phyloP scores from a whole-genome alignment of 2,888 invertebrate genomes.

The Caprella mutica region DNA sequence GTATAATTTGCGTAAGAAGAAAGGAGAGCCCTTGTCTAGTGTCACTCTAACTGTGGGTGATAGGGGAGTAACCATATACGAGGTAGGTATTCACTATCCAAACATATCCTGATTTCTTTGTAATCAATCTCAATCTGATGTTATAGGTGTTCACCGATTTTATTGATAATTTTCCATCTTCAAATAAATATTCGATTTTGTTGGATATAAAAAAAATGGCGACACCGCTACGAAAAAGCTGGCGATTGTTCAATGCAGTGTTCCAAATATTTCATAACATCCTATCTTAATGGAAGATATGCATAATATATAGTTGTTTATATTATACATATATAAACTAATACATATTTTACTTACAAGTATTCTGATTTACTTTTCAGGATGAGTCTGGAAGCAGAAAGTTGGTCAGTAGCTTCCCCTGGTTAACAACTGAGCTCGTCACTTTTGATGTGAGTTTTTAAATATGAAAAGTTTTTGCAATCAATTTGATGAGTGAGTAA shows the following conservation, averaged over 20 bases:
- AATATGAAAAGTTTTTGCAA: no score
- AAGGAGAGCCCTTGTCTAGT: slow-evolving; percentile 48
- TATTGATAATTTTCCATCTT: no score
- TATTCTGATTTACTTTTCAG: neutral
- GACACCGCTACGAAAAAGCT: no score
- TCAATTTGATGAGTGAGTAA: neutral
- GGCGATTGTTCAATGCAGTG: no score
- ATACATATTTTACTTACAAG: neutral
- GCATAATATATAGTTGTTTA: no score
- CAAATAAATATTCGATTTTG: no score
- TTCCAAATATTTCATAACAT: no score
- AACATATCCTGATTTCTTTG: no score
- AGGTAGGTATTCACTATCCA: slow-evolving; percentile 40
- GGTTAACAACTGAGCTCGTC: slow-evolving; percentile 90
- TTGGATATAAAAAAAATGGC: no score
- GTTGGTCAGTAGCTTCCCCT: slow-evolving; percentile 63
- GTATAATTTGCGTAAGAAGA: slow-evolving; percentile 52
- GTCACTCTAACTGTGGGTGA: slow-evolving; percentile 85
- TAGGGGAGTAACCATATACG: slow-evolving; percentile 76
- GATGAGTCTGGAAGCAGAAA: slow-evolving; percentile 19
- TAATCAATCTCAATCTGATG: no score
- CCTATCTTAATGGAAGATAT: no score
- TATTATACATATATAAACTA: neutral
- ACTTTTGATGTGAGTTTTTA: slow-evolving; percentile 68
- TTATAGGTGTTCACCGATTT: no score